Conservation (phyloP, 2,113 vertebrate species). For the Bujurquina vittata region DNA sequence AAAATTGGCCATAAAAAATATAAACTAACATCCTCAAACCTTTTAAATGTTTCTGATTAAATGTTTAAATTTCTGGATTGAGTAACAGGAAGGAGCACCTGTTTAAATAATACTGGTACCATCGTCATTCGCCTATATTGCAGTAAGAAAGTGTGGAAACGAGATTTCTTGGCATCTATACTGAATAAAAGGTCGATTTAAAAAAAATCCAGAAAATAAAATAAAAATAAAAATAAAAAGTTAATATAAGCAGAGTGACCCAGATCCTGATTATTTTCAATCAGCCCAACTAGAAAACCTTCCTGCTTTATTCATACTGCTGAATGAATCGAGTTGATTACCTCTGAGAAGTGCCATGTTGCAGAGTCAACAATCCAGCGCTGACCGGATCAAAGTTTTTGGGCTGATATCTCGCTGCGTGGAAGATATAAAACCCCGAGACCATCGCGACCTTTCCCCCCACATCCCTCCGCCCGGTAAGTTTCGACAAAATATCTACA, state of each 20-base stretch:
- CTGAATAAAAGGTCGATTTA: background rate
- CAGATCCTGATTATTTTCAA: background rate
- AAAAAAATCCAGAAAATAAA: background rate
- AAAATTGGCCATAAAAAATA: no score
- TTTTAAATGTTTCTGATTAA: background rate
- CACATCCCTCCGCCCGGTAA: constrained; percentile 41
- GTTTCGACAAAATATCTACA: no score
- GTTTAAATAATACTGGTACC: background rate
- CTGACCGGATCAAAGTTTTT: constrained; percentile 1
- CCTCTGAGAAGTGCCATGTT: constrained; percentile 82
- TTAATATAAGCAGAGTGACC: no score
- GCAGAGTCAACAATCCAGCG: background rate
- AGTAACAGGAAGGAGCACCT: background rate
- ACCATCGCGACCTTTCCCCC: constrained; percentile 62
- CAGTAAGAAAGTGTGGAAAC: no score
- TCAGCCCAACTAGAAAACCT: background rate
- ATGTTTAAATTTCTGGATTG: background rate
- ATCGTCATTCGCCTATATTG: constrained; percentile 40
- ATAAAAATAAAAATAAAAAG: no score
- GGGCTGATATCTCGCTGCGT: background rate
- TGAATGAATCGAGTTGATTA: constrained; percentile 43
- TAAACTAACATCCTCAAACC: background rate
- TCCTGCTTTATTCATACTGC: background rate
- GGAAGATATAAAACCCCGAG: background rate
- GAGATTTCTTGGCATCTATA: background rate